Evolutionary conservation across 2,113 vertebrate genomes (phyloP).

Genomic region (Vidua chalybeata): DNA sequence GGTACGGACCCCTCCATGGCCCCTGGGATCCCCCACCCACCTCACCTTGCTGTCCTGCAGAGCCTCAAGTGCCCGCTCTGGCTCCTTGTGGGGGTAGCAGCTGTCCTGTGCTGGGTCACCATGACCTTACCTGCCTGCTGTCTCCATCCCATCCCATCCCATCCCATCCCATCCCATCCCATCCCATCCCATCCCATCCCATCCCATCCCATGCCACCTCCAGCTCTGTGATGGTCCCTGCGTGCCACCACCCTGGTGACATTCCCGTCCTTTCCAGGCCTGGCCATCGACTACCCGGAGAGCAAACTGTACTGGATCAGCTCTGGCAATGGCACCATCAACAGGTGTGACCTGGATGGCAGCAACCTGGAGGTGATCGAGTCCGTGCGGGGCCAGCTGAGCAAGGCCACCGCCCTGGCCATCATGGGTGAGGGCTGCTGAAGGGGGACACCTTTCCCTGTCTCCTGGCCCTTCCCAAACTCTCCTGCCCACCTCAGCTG

Average conservation of each 20-base stretch:
- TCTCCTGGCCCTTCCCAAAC: not conserved
- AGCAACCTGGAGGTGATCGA: conserved; percentile 82
- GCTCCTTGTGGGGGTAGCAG: rapidly evolving
- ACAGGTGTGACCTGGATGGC: conserved; percentile 86
- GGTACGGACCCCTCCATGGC: conserved; percentile 68
- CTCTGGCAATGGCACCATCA: conserved; percentile 89
- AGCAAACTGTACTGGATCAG: conserved; percentile 95
- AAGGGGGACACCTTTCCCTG: not conserved
- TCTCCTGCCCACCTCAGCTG: not conserved
- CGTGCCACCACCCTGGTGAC: rapidly evolving
- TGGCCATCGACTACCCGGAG: conserved; percentile 89
- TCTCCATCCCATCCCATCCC: not conserved
- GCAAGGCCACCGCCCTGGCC: conserved; percentile 90
- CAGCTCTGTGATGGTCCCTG: rapidly evolving
- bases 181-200: not conserved
- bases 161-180: not conserved
- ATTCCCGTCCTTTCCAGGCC: conserved; percentile 67
- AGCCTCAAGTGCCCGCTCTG: not conserved
- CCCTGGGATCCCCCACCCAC: rapidly evolving
- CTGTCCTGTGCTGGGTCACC: not conserved
- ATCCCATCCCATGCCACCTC: not conserved
- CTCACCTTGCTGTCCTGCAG: not conserved
- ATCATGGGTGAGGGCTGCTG: conserved; percentile 86
- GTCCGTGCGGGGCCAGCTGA: conserved; percentile 80
- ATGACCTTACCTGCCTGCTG: rapidly evolving